phyloP scores from a whole-genome alignment of 2,113 vertebrate genomes.

The Melozone crissalis region DNA sequence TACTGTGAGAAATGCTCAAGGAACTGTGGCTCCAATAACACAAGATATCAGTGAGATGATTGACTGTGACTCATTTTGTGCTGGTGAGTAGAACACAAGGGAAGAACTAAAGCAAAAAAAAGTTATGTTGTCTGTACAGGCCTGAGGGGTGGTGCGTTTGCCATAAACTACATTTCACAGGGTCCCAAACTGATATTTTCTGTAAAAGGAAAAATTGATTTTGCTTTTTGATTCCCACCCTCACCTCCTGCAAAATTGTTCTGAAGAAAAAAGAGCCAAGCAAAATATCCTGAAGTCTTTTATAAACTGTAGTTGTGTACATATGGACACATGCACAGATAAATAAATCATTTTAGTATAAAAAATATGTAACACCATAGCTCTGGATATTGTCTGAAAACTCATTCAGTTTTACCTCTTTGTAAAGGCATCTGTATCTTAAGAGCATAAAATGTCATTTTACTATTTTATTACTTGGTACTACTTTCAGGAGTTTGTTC shows the following conservation, averaged over 20 bases:
- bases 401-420: not conserved
- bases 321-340: not conserved
- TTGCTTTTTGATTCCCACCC: not conserved
- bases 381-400: not conserved
- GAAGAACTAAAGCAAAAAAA: not conserved
- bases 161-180: not conserved
- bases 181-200: not conserved
- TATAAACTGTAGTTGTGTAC: not conserved
- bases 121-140: not conserved
- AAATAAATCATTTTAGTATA: not conserved
- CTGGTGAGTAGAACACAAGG: not conserved
- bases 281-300: not conserved
- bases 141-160: not conserved
- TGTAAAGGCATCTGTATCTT: not conserved
- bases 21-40: not conserved
- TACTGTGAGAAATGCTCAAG: not conserved
- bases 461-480: not conserved
- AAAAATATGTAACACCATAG: not conserved
- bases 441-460: not conserved
- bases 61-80: slow-evolving; percentile 24
- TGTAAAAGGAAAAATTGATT: slow-evolving; percentile 19
- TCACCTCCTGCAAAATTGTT: not conserved
- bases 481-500: not conserved
- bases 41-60: slow-evolving; percentile 7
- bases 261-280: not conserved